These are phyloP conservation scores for Cotesia typhae DNA, from an alignment of 1,140 invertebrate genomes.

Conservation along the genomic window DNA sequence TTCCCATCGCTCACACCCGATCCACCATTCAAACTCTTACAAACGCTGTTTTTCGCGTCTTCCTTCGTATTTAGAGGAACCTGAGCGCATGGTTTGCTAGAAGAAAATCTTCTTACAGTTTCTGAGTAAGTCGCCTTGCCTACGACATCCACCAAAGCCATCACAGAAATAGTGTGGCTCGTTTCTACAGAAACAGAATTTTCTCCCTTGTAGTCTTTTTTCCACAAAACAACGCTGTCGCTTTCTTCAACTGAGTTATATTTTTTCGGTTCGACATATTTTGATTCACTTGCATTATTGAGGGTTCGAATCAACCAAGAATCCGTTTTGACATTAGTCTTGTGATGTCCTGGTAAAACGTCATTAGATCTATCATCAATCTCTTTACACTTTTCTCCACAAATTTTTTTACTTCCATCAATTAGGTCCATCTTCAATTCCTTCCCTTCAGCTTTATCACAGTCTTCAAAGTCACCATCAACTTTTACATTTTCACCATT, in stretches of 20 bases:
- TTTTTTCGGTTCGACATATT: constrained; percentile 26
- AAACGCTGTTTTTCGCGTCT: background rate
- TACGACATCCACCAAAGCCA: constrained; percentile 33
- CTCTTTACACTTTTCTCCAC: background rate
- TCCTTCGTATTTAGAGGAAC: constrained; percentile 21
- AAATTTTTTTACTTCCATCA: constrained; percentile 37
- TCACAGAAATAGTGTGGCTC: constrained; percentile 30
- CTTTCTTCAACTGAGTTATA: background rate
- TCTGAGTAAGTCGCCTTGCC: constrained; percentile 56
- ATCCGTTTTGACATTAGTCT: constrained; percentile 57
- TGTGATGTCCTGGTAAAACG: constrained; percentile 38
- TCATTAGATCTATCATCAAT: constrained; percentile 22
- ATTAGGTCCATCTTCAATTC: background rate
- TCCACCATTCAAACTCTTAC: background rate
- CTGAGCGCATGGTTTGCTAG: constrained; percentile 32
- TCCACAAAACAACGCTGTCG: background rate
- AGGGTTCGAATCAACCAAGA: constrained; percentile 60
- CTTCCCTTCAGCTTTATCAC: constrained; percentile 39
- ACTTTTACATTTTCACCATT: constrained; percentile 6
- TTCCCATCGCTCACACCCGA: constrained; percentile 17
- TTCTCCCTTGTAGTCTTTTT: constrained; percentile 23
- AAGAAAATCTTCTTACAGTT: constrained; percentile 47
- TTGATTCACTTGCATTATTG: constrained; percentile 47
- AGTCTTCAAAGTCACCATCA: constrained; percentile 17
- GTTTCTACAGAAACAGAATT: constrained; percentile 38